Base-by-base conservation (phyloP, 1,140 invertebrate species). In the Lethrus apterus region DNA sequence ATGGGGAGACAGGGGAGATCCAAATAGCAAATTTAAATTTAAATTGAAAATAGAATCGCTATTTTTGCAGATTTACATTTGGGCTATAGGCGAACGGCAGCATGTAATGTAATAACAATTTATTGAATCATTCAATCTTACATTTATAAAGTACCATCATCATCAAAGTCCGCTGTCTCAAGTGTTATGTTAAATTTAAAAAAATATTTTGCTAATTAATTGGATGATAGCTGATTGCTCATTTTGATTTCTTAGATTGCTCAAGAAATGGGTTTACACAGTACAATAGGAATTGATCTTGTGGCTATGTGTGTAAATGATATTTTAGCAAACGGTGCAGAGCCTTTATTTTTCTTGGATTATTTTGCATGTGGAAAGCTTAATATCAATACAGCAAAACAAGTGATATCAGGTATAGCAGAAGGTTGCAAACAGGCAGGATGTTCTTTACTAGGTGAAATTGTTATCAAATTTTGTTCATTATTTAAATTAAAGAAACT, bases 221-320 rank as follows among this genome's bases (percentile, higher is more conserved):
- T 33, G 4, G 4, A 41, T 24, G 4, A n/a, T n/a, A 43, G 35
- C 9, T 23, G 33, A 36, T 49, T 38, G 10, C 17, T 17, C 17
- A 18, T 26, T 47, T 43, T 47, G 24, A 20, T 26, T 19, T 64
- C 65, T 23, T 62, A 94, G 81, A 80, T 97, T 56, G 93, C 93
- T 0, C 77, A 93, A 60, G 75, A 78, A 44, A 77, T 79, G 43
- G 76, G 81, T 14, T 80, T 84, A 34, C 92, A 93, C 63, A 74
- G 84, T 51, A 86, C 84, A 0, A 79, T 98, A 44, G 96, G 95
- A 1, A 86, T 93, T 57, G 96, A 98, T 72, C 74, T 98, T 21
- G 94, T 99, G 7, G 95, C 94, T 7, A 96, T 97, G 90, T 95
- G 92, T 64, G 93, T 94, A 2, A 99, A 99, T 72, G 94, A 98